phyloP scores from a whole-genome alignment of 2,888 invertebrate genomes.

The Lasioglossum oenotherae region DNA sequence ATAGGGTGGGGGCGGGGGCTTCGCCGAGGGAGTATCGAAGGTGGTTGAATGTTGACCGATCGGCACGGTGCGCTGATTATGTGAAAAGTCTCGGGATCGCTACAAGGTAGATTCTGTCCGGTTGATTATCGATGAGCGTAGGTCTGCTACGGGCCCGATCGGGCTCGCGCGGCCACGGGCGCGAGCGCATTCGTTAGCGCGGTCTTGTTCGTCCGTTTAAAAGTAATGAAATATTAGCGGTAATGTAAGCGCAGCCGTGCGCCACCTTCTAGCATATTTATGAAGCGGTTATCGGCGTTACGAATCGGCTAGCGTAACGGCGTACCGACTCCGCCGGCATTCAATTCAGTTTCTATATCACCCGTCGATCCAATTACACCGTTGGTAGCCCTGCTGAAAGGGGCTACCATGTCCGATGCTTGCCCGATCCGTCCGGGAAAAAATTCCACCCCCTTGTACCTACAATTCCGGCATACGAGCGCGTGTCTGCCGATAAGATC shows the following conservation, averaged over 20 bases:
- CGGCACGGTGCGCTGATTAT: constrained; percentile 51
- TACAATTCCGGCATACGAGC: constrained; percentile 8
- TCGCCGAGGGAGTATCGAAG: neutral
- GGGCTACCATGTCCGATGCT: constrained; percentile 32
- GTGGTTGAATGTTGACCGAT: constrained; percentile 47
- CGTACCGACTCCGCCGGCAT: constrained; percentile 27
- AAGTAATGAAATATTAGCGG: constrained; percentile 68
- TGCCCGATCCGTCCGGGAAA: constrained; percentile 11
- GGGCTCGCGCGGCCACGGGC: neutral
- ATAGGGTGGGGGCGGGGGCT: neutral
- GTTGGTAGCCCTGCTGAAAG: constrained; percentile 50
- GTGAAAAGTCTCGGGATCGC: constrained; percentile 55
- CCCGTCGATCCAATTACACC: constrained; percentile 61
- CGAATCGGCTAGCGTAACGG: constrained; percentile 54
- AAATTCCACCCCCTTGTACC: constrained; percentile 23
- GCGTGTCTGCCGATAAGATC: constrained; percentile 27
- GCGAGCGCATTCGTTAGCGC: constrained; percentile 55
- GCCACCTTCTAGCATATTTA: constrained; percentile 66
- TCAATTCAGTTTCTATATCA: constrained; percentile 58
- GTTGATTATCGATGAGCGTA: constrained; percentile 53
- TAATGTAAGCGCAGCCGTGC: constrained; percentile 51
- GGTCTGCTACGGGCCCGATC: constrained; percentile 18
- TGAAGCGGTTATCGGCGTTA: constrained; percentile 66
- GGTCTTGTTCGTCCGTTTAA: constrained; percentile 62
- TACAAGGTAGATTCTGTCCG: constrained; percentile 55